Evolutionary conservation across 2,888 invertebrate genomes (phyloP), one percentile per base, ranked within the genome.

Genomic region (Apotomis turbidana): DNA sequence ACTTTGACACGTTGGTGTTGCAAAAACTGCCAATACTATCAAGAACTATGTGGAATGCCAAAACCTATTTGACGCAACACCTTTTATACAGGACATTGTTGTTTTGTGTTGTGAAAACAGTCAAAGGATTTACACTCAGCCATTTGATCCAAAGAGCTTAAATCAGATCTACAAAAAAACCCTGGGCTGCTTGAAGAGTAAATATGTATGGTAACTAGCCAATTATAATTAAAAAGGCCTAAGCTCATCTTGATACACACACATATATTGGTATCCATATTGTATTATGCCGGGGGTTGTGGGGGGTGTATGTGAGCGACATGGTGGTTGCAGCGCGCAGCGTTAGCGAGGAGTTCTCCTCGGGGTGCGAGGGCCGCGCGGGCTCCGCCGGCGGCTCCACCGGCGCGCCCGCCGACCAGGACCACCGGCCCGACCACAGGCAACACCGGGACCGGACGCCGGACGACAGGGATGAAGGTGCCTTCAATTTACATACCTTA

Each of bases 281-380:
- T 63, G 68, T 74, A 64, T 73, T 66, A 55, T 62, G 69, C 74
- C 55, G 46, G 66, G 82, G 80, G 78, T 75, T 76, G 76, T 77
- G 81, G 82, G 88, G 88, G 87, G 83, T 83, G 86, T 86, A 86
- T 85, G 87, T 89, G 89, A 90, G 90, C 87, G 86, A 84, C 82
- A 80, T 84, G 82, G 84, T 85, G 90, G 87, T 90, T 93, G 80
- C 95, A 98, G 98, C 98, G 84, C 96, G 98, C 88, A 98, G 98
- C 94, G 97, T 98, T 92, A 98, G 98, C 86, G 99, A 99, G 94
- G 99, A 99, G 93, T 98, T 98, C 94, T 98, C 98, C 90, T 98
- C 98, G 91, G 97, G 97, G 80, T 97, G 97, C 89, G 99, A 99
- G 91, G 98, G 98, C 92, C 98, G 98, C 87, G 97, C 97, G 93